A percentile compares a stretch with the other conserved stretches of the same genome.
These are phyloP conservation scores for Montipora foliosa DNA, from an alignment of 64 coral and sea anemone genomes.

Conservation along the genomic window DNA sequence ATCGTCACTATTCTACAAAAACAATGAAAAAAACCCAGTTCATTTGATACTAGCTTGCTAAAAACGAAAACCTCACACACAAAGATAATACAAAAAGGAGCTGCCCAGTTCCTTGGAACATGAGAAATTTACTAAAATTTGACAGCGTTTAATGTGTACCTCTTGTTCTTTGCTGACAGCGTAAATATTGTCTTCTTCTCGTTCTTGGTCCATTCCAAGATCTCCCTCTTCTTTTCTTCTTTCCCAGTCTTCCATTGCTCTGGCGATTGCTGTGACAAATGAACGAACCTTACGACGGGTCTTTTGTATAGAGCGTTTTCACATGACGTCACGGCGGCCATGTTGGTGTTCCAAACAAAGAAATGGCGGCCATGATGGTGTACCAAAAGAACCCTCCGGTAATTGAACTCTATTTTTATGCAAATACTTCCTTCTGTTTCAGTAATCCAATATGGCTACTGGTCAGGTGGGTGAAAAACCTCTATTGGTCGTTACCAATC, in stretches of 20 bases:
- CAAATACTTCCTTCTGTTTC: too few relatives aligned
- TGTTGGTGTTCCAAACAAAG: too few relatives aligned
- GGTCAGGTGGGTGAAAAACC: too few relatives aligned
- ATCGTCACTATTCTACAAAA: slow-evolving; percentile 79
- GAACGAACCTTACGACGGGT: not conserved
- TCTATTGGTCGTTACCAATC: too few relatives aligned
- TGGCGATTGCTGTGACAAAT: slow-evolving; percentile 65
- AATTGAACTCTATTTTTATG: too few relatives aligned
- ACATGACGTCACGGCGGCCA: not conserved
- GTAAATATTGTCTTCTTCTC: slow-evolving; percentile 93
- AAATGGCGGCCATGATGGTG: too few relatives aligned
- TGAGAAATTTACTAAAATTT: too few relatives aligned
- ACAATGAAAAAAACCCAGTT: not conserved
- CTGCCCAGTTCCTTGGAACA: too few relatives aligned
- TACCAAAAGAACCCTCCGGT: too few relatives aligned
- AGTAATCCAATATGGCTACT: too few relatives aligned
- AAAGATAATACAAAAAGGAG: too few relatives aligned
- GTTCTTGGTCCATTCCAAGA: slow-evolving; percentile 62
- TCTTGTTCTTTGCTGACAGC: slow-evolving; percentile 82
- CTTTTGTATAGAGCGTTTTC: not conserved
- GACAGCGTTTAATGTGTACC: slow-evolving; percentile 28
- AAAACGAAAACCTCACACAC: not conserved
- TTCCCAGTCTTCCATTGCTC: slow-evolving; percentile 93
- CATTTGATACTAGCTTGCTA: not conserved
- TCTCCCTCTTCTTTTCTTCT: slow-evolving; percentile 79